Base-by-base conservation (phyloP, 2,888 invertebrate species). In the Lasioglossum vierecki region DNA sequence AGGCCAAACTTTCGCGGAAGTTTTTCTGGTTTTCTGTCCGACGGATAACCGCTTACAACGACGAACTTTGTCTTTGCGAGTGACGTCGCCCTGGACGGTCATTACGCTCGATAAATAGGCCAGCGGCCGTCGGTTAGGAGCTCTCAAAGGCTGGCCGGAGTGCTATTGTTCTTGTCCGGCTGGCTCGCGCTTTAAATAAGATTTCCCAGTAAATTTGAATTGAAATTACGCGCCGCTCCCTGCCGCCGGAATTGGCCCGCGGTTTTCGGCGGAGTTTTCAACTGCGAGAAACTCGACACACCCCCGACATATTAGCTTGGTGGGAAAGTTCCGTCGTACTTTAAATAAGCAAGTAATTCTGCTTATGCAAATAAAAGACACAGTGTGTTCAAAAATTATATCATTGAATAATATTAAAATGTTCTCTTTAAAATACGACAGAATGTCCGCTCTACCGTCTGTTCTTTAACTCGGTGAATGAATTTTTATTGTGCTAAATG, bases 51-150 rank as follows among this genome's bases (percentile, higher is more conserved):
- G 77, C 49, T 79, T 63, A 60, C 76, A 77, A 60, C 83, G 73
- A 9, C 35, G 49, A 85, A 84, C 73, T 84, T 85, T 80, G 83
- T 73, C 74, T 80, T 80, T 80, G 85, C 60, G 53, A 44, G 63
- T 57, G 84, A 84, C 85, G 84, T 80, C 53, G 46, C 46, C 1
- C 30, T n/a, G 74, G 70, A 30, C 53, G 83, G 77, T 70, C 83
- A 53, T 83, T 83, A 80, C 76, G 74, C 73, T 76, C 83, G 79
- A 85, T 79, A 79, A 79, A 83, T 79, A 76, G 68, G 73, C 18
- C 39, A 72, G 11, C 30, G 18, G 44, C 5, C 53, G 9, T 15
- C 41, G 70, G 44, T 53, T 57, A 30, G 75, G 66, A 53, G 18
- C 49, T 53, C 75, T 73, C 78, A 26, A 63, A 75, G 26, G 26